These are phyloP conservation scores for Remorina albescens DNA, from an alignment of 2,797 vertebrate species.

Conservation along the genomic window DNA sequence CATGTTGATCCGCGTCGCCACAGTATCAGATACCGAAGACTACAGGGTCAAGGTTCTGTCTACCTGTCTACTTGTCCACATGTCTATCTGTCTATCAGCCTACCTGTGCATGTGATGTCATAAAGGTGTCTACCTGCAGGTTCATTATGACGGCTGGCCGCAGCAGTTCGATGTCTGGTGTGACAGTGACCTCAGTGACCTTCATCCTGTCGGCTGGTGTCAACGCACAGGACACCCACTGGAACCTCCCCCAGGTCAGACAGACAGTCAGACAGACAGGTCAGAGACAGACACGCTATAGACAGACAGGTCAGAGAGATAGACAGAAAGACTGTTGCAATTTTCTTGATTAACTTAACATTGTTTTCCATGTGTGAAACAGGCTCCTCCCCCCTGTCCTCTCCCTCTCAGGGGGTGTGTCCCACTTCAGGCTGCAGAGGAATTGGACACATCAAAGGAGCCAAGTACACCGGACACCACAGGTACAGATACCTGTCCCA, in stretches of 20 bases:
- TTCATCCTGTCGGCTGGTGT: constrained; percentile 85
- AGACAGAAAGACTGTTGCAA: not conserved
- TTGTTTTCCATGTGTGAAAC: constrained; percentile 35
- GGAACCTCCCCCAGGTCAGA: constrained; percentile 78
- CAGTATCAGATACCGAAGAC: constrained; percentile 78
- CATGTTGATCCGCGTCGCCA: constrained; percentile 83
- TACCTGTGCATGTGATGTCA: constrained; percentile 12
- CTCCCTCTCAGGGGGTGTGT: constrained; percentile 82
- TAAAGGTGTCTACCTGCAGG: constrained; percentile 57
- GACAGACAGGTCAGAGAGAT: not conserved
- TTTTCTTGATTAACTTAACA: not conserved
- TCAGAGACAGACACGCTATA: not conserved
- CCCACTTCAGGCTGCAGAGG: constrained; percentile 85
- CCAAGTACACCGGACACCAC: constrained; percentile 87
- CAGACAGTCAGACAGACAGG: not conserved
- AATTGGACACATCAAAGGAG: constrained; percentile 86
- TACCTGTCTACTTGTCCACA: not conserved
- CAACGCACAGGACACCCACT: constrained; percentile 82
- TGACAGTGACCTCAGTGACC: constrained; percentile 82
- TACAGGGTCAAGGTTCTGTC: constrained; percentile 81
- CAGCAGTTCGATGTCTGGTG: constrained; percentile 84
- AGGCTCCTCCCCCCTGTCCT: constrained; percentile 71
- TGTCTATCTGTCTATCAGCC: not conserved
- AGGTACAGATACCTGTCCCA: constrained; percentile 28
- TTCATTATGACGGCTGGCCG: constrained; percentile 85